Evolutionary conservation across 2,888 invertebrate species (phyloP), one percentile per base, ranked within the genome.

Genomic region (Abscondita cerata): DNA sequence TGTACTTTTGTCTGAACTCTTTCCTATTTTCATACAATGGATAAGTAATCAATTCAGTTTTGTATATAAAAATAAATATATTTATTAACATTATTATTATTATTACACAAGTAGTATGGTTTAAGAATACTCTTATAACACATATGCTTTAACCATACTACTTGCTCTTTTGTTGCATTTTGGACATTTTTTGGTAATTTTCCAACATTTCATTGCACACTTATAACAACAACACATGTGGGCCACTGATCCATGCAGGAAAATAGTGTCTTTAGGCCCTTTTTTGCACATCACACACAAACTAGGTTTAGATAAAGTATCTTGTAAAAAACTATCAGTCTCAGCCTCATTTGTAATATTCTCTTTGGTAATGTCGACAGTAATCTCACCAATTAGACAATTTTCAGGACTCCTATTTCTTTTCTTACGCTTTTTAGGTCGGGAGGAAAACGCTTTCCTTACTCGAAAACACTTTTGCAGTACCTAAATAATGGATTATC

Each of bases 401-500:
- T 79, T 81, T 64, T 80, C 15, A 13, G 15, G 4, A 8, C 19
- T 46, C n/a, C 11, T 46, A 11, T 5, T 19, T 46, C 19, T 46
- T 19, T 19, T 46, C 12, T 20, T 46, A 16, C 9, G 89, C 89
- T 54, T 88, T 82, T 19, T 57, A 11, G 57, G 57, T n/a, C 57
- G 40, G 52, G 89, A 89, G 25, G 89, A 89, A 76, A 86, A 85
- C 72, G 82, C 86, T 78, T 89, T 89, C 74, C 89, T 84, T 70
- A 85, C 85, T 87, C 87, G 86, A 77, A 86, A 89, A 76, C 89
- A 90, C 79, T 86, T 86, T 87, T 85, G 78, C 90, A 90, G 81
- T 86, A 89, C 65, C 87, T 80, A 75, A 85, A 89, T 59, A 84
- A 79, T 36, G 88, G 87, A 81, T 87, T 87, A 69, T 81, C 79